Base-by-base conservation (phyloP, 1,140 invertebrate genomes). In the Asobara japonica region DNA sequence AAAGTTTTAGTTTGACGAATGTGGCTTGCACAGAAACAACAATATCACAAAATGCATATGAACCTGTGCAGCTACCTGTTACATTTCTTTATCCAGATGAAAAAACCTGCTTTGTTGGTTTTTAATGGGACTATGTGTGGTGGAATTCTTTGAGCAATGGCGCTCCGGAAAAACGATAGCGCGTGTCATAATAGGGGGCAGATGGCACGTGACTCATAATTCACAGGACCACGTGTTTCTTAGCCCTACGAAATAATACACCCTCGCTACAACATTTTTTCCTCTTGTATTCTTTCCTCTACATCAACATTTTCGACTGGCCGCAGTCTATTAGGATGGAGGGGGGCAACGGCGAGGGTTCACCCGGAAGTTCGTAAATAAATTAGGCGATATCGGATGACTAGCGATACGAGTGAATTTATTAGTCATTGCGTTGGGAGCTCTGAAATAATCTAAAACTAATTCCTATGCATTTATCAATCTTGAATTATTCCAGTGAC, bases 191-290 rank as follows among this genome's bases (percentile, higher is more conserved):
- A 86, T 84, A 83, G 74, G 38, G 79, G 80, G 81, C 85, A 87
- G 85, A 87, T 87, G 84, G 84, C 83, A 86, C 84, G 84, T 87
- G 84, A 87, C 83, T 86, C 84, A 86, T 69, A 69, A 31, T 66
- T 22, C 65, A 71, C 62, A 41, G 71, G 74, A 75, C 67, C 74
- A 69, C 70, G 61, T 73, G 65, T 22, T 30, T 62, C 20, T 65
- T 10, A n/a, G 38, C 65, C 56, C 60, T 25, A 29, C 56, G 56
- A 13, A 27, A 62, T 62, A 60, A 66, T 56, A 72, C 64, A 45
- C 71, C 65, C 38, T n/a, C 20, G 60, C 61, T 29, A 13, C 16
- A 16, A 67, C 25, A 25, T 67, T 72, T 66, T 66, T 71, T 51
- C 33, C 31, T 16, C 45, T 65, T 16, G 1, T 29, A 18, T 68